phyloP scores from a whole-genome alignment of 2,113 vertebrate genomes.

The Antechinus stuartii region DNA sequence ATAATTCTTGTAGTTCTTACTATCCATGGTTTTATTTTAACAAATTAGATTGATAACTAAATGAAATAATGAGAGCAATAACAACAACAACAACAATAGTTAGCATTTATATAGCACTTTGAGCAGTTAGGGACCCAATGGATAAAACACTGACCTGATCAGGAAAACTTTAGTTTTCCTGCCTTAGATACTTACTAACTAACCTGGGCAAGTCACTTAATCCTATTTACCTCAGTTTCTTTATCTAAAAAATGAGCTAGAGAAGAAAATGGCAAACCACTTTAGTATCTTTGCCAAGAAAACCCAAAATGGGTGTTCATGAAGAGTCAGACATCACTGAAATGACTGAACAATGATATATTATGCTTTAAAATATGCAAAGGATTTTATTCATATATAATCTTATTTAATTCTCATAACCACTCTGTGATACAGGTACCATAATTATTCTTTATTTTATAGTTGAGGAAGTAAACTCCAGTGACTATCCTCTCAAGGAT shows the following conservation, averaged over 20 bases:
- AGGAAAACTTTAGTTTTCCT: neutral
- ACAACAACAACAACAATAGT: neutral
- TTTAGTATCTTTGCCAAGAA: neutral
- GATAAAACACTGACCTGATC: neutral
- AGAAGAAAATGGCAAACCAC: neutral
- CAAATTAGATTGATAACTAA: neutral
- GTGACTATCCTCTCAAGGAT: neutral
- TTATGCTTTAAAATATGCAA: neutral
- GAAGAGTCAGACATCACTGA: neutral
- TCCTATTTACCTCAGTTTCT: neutral
- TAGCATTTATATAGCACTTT: neutral
- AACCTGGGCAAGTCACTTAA: neutral
- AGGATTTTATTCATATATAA: neutral
- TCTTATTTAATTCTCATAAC: neutral
- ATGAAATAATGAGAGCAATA: neutral
- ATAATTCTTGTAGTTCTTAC: neutral
- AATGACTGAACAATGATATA: neutral
- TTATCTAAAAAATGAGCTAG: neutral
- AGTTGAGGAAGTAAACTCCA: neutral
- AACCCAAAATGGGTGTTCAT: neutral
- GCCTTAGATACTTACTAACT: neutral
- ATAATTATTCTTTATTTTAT: neutral
- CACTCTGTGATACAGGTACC: neutral
- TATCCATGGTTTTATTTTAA: neutral
- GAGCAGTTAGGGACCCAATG: no score